Base-by-base conservation (phyloP, 2,797 vertebrate species). In the Sebastolobus altivelis region DNA sequence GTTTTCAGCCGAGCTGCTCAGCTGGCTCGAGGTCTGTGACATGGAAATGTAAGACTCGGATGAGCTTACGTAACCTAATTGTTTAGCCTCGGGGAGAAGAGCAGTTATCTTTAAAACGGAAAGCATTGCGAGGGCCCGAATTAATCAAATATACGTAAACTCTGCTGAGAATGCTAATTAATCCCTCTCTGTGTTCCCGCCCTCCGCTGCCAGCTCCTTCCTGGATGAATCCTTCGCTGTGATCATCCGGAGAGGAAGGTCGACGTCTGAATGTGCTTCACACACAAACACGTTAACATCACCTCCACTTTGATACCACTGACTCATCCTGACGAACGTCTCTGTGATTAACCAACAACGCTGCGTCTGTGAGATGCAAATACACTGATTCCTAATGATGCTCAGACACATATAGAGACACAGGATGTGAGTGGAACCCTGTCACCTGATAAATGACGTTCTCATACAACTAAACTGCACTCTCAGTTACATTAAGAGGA, bases 51-150 rank as follows among this genome's bases (percentile, higher is more conserved):
- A 82, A 81, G 81, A 90, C 87, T 89, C 81, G 40, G 81, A 93
- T 83, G 77, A 77, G 84, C 84, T 95, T 94, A 92, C 43, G 72
- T 92, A 93, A 94, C 85, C 82, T 87, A 78, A 92, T 90, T 85
- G 88, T 93, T 92, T 84, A 54, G 87, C 92, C 90, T 16, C 46
- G 33, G 25, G 40, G 85, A 92, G 87, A 79, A 79, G 75, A 86
- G 87, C 79, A 63, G 82, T 90, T 91, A 79, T 84, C 87, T 91
- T 82, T 76, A 85, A 74, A 84, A 85, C 16, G 72, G 80, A 77
- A 62, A 71, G 77, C 74, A 55, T 75, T 25, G 75, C 16, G 70
- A 81, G 77, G 89, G 54, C 80, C 74, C 33, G 77, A 89, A 87
- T 86, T 88, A 75, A 92, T 88, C 74, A 87, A 89, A 91, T 87